phyloP scores from a whole-genome alignment of 2,797 vertebrate species.

The Sebastes matsubarae region DNA sequence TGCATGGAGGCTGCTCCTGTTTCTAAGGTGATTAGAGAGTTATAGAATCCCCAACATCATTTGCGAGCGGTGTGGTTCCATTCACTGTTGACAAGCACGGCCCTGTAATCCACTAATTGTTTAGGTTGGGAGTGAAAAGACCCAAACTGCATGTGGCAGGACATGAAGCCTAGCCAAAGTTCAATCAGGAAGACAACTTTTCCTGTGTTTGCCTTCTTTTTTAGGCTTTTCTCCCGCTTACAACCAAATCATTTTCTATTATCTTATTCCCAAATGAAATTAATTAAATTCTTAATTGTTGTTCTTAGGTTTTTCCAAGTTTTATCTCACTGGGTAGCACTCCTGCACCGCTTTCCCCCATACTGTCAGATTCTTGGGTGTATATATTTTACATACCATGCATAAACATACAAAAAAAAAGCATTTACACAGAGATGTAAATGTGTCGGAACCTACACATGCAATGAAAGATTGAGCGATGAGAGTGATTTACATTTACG shows the following conservation, averaged over 20 bases:
- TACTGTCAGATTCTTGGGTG: background rate
- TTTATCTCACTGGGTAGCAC: background rate
- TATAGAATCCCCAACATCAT: constrained; percentile 38
- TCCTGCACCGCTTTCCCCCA: background rate
- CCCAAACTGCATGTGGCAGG: background rate
- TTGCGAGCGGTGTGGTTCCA: constrained; percentile 19
- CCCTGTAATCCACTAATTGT: constrained; percentile 54
- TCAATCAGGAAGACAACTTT: background rate
- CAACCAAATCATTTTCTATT: background rate
- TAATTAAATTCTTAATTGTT: background rate
- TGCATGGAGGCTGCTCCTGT: constrained; percentile 8
- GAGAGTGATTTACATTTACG: background rate
- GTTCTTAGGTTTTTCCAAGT: background rate
- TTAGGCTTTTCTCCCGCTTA: background rate
- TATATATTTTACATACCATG: background rate
- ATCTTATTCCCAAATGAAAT: background rate
- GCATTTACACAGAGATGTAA: background rate
- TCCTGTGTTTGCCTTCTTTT: background rate
- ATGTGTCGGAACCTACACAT: background rate
- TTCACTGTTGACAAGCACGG: constrained; percentile 39
- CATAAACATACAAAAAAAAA: background rate
- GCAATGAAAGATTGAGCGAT: background rate
- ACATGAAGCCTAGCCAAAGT: background rate
- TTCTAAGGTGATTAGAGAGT: constrained; percentile 55
- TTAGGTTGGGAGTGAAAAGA: constrained; percentile 22